Conservation (phyloP, 23 tunicate species). For the Phallusia fumigata region DNA sequence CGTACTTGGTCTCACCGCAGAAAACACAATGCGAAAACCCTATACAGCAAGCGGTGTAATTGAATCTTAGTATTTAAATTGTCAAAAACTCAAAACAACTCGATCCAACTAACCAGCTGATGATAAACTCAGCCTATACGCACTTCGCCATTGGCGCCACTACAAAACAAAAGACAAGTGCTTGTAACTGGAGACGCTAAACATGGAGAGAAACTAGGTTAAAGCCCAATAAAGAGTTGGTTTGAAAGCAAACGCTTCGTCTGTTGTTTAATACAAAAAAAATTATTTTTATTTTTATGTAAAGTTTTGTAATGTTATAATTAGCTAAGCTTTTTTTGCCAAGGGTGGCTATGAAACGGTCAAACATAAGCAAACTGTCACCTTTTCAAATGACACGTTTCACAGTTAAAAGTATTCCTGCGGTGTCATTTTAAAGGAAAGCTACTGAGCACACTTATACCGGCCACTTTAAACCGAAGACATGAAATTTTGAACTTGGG, state of each 20-base stretch:
- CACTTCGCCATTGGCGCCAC: background rate
- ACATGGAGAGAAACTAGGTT: background rate
- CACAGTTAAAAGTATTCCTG: too few species aligned
- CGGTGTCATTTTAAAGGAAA: too few species aligned
- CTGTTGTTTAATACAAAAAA: too few species aligned
- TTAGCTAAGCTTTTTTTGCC: too few species aligned
- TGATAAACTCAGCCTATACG: background rate
- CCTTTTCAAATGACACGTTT: too few species aligned
- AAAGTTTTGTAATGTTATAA: too few species aligned
- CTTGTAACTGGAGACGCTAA: background rate
- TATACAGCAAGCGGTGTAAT: background rate
- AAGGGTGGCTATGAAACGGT: too few species aligned
- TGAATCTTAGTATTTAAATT: background rate
- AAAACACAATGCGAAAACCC: background rate
- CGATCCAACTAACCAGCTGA: background rate
- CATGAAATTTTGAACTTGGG: constrained; percentile 1
- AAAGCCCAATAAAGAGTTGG: too few species aligned
- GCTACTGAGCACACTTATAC: background rate
- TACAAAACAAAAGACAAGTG: background rate
- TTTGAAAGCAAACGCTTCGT: too few species aligned
- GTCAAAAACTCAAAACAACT: background rate
- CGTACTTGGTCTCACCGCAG: background rate
- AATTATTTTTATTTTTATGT: too few species aligned
- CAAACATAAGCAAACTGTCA: too few species aligned
- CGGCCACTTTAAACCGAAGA: background rate